Evolutionary conservation across 2,888 invertebrate genomes (phyloP).

Genomic region (Trachelus troglodyta): DNA sequence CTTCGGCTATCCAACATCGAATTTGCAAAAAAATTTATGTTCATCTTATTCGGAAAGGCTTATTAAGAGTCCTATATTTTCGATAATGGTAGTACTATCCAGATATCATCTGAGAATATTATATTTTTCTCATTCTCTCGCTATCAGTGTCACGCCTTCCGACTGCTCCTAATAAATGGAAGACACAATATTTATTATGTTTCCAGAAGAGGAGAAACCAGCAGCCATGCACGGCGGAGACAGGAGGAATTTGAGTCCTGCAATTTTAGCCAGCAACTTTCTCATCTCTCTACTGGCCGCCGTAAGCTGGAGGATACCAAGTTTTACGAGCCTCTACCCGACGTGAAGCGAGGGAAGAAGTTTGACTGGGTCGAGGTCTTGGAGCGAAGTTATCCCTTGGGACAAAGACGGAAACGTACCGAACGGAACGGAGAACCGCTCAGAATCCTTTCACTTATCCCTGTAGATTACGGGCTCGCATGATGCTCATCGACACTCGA

Average conservation of each 20-base stretch:
- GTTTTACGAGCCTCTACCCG: conserved; percentile 61
- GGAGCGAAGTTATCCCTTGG: conserved; percentile 3
- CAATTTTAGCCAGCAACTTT: conserved; percentile 62
- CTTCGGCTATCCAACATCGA: background rate
- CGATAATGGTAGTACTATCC: background rate
- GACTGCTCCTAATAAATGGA: too few relatives aligned
- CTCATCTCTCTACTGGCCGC: conserved; percentile 58
- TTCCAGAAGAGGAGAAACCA: conserved; percentile 62
- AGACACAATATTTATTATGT: background rate
- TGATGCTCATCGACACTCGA: background rate
- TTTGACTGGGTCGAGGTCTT: conserved; percentile 7
- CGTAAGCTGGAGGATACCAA: conserved; percentile 65
- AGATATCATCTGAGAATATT: background rate
- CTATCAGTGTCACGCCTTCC: too few relatives aligned
- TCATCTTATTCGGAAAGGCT: background rate
- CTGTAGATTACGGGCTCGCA: conserved; percentile 4
- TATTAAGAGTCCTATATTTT: background rate
- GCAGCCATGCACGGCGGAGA: conserved; percentile 64
- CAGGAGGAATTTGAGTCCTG: conserved; percentile 60
- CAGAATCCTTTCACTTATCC: background rate
- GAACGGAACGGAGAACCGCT: background rate
- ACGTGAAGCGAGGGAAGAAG: conserved; percentile 51
- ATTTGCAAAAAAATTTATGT: background rate
- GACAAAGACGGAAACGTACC: background rate
- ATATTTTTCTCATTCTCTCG: background rate